These are phyloP conservation scores for Choreutis nemorana DNA, from an alignment of 2,888 invertebrate species.

Conservation along the genomic window DNA sequence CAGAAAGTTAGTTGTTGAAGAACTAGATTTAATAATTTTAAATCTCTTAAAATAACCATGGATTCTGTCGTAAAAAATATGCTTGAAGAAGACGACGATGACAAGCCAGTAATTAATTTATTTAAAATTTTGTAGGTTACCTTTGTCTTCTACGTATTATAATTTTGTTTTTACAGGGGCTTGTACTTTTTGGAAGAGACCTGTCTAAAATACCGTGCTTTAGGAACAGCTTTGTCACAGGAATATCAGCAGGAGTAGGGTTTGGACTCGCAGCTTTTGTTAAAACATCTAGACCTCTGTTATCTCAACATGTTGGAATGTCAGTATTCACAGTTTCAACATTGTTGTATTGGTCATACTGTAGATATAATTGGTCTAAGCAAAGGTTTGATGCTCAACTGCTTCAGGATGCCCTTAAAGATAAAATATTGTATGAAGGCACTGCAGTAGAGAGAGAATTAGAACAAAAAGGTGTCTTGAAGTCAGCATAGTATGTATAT, in stretches of 20 bases:
- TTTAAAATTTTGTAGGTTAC: neutral
- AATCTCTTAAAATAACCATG: slow-evolving; percentile 28
- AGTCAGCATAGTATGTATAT: slow-evolving; percentile 36
- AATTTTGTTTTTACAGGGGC: slow-evolving; percentile 44
- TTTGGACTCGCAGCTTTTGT: slow-evolving; percentile 74
- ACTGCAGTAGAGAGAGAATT: slow-evolving; percentile 60
- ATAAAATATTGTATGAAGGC: slow-evolving; percentile 70
- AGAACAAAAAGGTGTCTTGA: slow-evolving; percentile 44
- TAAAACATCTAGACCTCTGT: slow-evolving; percentile 72
- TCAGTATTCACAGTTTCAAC: slow-evolving; percentile 72
- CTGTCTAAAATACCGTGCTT: slow-evolving; percentile 82
- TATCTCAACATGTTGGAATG: slow-evolving; percentile 72
- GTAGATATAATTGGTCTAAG: slow-evolving; percentile 74
- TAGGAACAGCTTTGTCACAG: slow-evolving; percentile 78
- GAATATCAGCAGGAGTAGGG: slow-evolving; percentile 74
- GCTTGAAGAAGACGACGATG: slow-evolving; percentile 47
- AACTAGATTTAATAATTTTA: neutral
- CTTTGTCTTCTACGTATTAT: no score
- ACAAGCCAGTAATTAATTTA: no score
- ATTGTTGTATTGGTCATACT: slow-evolving; percentile 73
- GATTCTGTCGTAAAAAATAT: slow-evolving; percentile 54
- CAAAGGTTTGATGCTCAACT: slow-evolving; percentile 71
- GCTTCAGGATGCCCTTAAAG: slow-evolving; percentile 68
- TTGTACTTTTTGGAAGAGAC: slow-evolving; percentile 75
- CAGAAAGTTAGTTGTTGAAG: neutral